Evolutionary conservation across 1,140 invertebrate species (phyloP), one percentile per base, ranked within the genome.

Genomic region (Helicorthomorpha holstii): DNA sequence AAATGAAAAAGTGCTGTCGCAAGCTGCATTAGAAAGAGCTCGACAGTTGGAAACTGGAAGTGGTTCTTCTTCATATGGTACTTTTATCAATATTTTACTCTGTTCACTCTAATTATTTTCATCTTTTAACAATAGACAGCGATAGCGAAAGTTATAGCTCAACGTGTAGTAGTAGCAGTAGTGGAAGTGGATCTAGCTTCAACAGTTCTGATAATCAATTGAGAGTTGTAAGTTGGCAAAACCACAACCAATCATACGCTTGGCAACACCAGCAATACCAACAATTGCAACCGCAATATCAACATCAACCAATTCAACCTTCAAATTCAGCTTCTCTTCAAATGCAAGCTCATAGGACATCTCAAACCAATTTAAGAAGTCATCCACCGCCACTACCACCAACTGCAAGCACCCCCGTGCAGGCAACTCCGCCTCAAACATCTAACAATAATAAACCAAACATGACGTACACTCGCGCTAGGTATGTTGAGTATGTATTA

Each of bases 1-100:
- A 52, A 77, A 76, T 22, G 78, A 82, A 55, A 69, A 68, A 14
- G 76, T 79, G 56, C 75, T 91, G 60, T 82, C 84, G 1, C 73
- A 73, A 26, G 83, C 83, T 34, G 83, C 86, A 1, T 75, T 77
- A 58, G 73, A 77, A 51, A 83, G 81, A 60, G 84, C 83, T 3
- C 75, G 79, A 42, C 75, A 79, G 56, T 72, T 65, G 2, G 64
- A 65, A 25, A 59, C 57, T n/a, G 63, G 14, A 41, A 19, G 26
- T 3, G 10, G 4, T 21, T 12, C 48, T n/a, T 34, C 48, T 10
- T 10, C 7, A 25, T 23, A 12, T 80, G 52, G 59, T 79, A 66
- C n/a, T n/a, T n/a, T n/a, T n/a, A n/a, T n/a, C n/a, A n/a, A n/a
- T n/a, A n/a, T n/a, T n/a, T n/a, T n/a, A n/a, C n/a, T n/a, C n/a